Evolutionary conservation across 1,140 invertebrate genomes (phyloP).

Genomic region (Hylaeus volcanicus): DNA sequence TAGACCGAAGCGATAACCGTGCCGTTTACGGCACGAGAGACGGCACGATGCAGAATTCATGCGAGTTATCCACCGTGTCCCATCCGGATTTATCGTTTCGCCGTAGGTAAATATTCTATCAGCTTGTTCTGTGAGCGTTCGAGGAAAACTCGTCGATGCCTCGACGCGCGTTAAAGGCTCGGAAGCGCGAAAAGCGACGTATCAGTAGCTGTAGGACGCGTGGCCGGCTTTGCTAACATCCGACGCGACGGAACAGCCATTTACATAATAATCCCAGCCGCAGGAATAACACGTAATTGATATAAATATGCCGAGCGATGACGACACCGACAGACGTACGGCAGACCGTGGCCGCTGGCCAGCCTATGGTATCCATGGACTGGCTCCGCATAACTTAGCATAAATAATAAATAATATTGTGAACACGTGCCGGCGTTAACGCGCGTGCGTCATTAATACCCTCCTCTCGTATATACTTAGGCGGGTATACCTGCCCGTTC

Average conservation of each 20-base stretch:
- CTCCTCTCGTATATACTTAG: constrained; percentile 51
- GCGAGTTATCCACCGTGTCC: constrained; percentile 11
- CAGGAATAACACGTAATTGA: constrained; percentile 77
- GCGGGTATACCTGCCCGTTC: constrained; percentile 50
- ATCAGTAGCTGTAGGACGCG: constrained; percentile 32
- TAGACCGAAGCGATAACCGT: not conserved
- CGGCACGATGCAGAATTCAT: constrained; percentile 22
- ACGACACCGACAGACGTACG: constrained; percentile 74
- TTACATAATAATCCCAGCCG: constrained; percentile 77
- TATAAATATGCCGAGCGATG: constrained; percentile 76
- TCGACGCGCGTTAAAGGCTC: not conserved
- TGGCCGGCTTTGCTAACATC: constrained; percentile 48
- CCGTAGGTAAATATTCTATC: constrained; percentile 8
- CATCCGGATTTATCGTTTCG: constrained; percentile 13
- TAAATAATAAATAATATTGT: constrained; percentile 79
- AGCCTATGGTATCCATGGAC: constrained; percentile 73
- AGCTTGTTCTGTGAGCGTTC: not conserved
- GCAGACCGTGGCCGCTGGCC: constrained; percentile 75
- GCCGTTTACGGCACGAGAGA: not conserved
- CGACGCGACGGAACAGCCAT: constrained; percentile 64
- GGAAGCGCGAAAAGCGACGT: not conserved
- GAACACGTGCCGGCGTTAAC: constrained; percentile 75
- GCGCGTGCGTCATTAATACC: constrained; percentile 68
- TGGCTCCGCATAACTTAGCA: constrained; percentile 77
- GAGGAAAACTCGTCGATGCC: not conserved